phyloP scores from a whole-genome alignment of 2,888 invertebrate genomes.

The Drosophila antonietae region DNA sequence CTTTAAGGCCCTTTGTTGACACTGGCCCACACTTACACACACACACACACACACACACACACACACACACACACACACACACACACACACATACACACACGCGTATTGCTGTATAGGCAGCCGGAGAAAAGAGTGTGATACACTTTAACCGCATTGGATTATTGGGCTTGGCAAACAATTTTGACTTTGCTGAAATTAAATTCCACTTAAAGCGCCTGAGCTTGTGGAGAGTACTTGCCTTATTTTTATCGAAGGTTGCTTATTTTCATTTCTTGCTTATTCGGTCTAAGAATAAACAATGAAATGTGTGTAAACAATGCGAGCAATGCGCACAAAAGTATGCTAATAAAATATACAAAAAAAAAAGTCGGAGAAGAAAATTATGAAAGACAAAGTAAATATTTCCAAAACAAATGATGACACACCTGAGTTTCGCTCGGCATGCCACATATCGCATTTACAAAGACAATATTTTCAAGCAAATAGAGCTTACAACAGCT shows the following conservation, averaged over 20 bases:
- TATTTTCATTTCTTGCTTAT: constrained; percentile 24
- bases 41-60: constrained; percentile 12
- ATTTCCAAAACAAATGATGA: constrained; percentile 4
- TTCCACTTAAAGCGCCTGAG: constrained; percentile 36
- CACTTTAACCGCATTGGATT: constrained; percentile 68
- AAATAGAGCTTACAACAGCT: constrained; percentile 42
- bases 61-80: constrained; percentile 14
- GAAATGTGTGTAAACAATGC: constrained; percentile 61
- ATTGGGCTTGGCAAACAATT: constrained; percentile 57
- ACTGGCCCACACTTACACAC: constrained; percentile 29
- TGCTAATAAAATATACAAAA: constrained; percentile 31
- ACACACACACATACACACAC: constrained; percentile 12
- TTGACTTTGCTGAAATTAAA: constrained; percentile 63
- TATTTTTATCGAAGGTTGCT: constrained; percentile 17
- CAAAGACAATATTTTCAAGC: constrained; percentile 30
- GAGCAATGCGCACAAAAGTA: constrained; percentile 47
- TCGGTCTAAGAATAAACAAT: constrained; percentile 51
- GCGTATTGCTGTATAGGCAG: constrained; percentile 1
- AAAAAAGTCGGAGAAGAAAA: not conserved
- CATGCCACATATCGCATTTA: constrained; percentile 13
- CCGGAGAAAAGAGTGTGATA: constrained; percentile 19
- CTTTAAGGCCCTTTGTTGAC: constrained; percentile 59
- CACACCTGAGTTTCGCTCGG: not conserved
- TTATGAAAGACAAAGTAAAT: constrained; percentile 23
- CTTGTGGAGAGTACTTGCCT: not conserved